Conservation (phyloP, 2,113 vertebrate species). For the Melanerpes aurifrons region DNA sequence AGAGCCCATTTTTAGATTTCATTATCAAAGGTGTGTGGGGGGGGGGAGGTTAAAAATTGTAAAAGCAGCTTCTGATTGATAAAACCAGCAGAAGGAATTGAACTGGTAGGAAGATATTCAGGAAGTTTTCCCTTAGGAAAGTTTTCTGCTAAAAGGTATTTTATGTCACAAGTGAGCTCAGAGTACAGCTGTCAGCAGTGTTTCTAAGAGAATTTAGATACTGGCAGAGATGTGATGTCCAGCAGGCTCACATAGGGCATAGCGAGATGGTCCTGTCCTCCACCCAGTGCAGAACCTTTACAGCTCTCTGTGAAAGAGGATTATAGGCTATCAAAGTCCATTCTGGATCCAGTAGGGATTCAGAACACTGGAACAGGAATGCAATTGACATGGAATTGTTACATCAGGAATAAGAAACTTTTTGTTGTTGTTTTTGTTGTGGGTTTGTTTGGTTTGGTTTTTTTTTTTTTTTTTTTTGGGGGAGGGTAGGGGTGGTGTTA, state of each 20-base stretch:
- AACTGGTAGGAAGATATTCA: background rate
- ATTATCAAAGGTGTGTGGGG: background rate
- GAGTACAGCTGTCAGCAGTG: background rate
- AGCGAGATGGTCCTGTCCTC: no score
- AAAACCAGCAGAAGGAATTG: background rate
- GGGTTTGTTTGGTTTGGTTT: no score
- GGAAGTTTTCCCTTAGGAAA: background rate
- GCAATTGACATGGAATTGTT: background rate
- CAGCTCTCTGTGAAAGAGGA: background rate
- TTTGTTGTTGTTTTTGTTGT: background rate
- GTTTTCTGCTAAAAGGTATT: background rate
- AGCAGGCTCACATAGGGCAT: background rate
- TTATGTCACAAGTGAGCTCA: background rate
- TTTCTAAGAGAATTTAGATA: background rate
- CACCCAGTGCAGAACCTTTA: background rate
- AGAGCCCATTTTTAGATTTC: background rate
- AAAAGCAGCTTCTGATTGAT: background rate
- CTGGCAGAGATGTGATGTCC: background rate
- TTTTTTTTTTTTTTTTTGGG: no score
- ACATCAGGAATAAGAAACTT: background rate
- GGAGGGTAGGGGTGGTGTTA: no score
- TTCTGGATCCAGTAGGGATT: background rate
- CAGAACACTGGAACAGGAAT: background rate
- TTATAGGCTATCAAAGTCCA: rapidly evolving
- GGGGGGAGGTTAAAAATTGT: no score